Evolutionary conservation across 2,113 vertebrate species (phyloP), one percentile per base, ranked within the genome.

Genomic region (Sylvilagus bachmani): DNA sequence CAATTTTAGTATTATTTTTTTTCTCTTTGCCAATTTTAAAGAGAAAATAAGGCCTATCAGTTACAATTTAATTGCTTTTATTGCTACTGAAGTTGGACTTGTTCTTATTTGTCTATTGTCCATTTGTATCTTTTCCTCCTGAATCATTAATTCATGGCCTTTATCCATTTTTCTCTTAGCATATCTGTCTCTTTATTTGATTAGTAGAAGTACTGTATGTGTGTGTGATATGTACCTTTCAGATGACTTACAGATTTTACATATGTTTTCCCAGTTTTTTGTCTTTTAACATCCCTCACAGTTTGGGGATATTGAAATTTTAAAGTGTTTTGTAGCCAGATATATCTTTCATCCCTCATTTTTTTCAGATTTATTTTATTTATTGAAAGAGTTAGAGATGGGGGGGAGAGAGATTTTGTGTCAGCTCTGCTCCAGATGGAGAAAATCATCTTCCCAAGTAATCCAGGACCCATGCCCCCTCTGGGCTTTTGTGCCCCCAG

Each of bases 231-330:
- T 44, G 33, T 7, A 80, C 29, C 55, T 73, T 75, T 89, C n/a
- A 94, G 33, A 36, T 77, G 61, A 55, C 66, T 24, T 75, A 67
- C 81, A 93, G 17, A 79, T 78, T 84, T n/a, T 22, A 22, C 4
- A 22, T 66, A 88, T 11, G n/a, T 70, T 88, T 91, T 53, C 71
- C n/a, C 78, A 70, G 33, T 69, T 64, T 10, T 93, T 96, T 94
- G 38, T 86, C 38, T 91, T 91, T 93, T 70, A 86, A 75, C 29
- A 93, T 89, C 74, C 11, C 58, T 82, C 55, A 58, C 7, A 74
- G 36, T 77, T 83, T 94, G 89, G 66, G 64, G 19, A 62, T 62
- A 91, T 5, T 75, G 38, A 86, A 89, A 53, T 71, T 36, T 86
- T 83, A 79, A 21, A 92, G 31, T 3, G 9, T 55, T 90, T 69